phyloP scores from a whole-genome alignment of 2,888 invertebrate species.

The Caenorhabditis sinica region DNA sequence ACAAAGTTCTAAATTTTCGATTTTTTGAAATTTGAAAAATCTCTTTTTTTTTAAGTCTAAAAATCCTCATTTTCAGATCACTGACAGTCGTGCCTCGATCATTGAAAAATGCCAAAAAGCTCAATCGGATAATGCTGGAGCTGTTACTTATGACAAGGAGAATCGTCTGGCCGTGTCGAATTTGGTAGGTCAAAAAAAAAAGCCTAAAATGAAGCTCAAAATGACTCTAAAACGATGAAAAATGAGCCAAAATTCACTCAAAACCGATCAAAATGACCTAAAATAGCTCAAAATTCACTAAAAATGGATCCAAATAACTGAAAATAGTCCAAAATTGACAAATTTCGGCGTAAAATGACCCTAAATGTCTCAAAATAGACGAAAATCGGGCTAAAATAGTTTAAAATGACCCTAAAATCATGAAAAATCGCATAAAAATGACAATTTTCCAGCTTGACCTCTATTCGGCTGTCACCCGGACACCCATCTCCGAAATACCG shows the following conservation, averaged over 20 bases:
- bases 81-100: slow-evolving; percentile 84
- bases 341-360: too few species aligned
- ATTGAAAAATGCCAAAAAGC: slow-evolving; percentile 91
- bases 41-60: background rate
- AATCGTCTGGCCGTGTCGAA: slow-evolving; percentile 93
- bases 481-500: slow-evolving; percentile 18
- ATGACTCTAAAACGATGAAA: background rate
- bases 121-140: slow-evolving; percentile 92
- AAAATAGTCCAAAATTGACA: background rate
- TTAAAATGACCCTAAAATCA: too few species aligned
- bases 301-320: too few species aligned
- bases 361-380: too few species aligned
- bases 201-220: background rate
- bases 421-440: background rate
- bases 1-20: too few species aligned
- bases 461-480: slow-evolving; percentile 56
- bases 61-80: slow-evolving; percentile 63
- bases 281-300: too few species aligned
- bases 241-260: background rate
- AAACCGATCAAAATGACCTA: background rate
- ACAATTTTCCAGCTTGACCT: slow-evolving; percentile 70
- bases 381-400: too few species aligned
- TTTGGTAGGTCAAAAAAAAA: slow-evolving; percentile 87
- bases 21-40: too few species aligned
- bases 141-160: slow-evolving; percentile 90